Evolutionary conservation across 2,797 vertebrate genomes (phyloP), one percentile per base, ranked within the genome.

Genomic region (Melanotaenia pygmaea): DNA sequence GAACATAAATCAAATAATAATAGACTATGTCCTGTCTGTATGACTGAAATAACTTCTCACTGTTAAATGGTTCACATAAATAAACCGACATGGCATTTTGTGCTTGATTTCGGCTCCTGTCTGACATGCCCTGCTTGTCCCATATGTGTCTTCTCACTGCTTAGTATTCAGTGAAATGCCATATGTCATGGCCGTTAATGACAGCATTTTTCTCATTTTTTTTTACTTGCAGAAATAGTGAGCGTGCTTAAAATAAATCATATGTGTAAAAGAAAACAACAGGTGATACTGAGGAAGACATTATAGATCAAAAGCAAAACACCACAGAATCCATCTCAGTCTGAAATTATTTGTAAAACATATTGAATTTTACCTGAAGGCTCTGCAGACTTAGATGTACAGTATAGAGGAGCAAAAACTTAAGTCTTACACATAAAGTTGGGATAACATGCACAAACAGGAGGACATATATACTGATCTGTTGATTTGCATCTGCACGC

Each of bases 1-100:
- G 37, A 63, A 74, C 64, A 64, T 67, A 67, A 77, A 84, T 85
- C 43, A 83, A 82, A 84, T 72, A 78, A 78, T 68, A 82, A 81
- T 14, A 77, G 47, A 38, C 70, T 59, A 58, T 59, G 53, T 45
- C 50, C 60, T 59, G 47, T 63, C 70, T 62, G 45, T 67, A 47
- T 35, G 72, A 74, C 72, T 65, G 56, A 89, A 87, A 81, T 38
- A 75, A 75, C 70, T 82, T 81, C 38, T n/a, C 34, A 22, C 40
- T 51, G 50, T 71, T 75, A 50, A 77, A 64, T 62, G 72, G 61
- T 60, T 59, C 70, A 73, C 54, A 78, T 82, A 76, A 67, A 81
- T 76, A 66, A 76, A 82, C 76, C 47, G 68, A 14, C 70, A 64
- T 6, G 54, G 65, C 47, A 12, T 62, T 71, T 13, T 51, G 4